Evolutionary conservation across 2,113 vertebrate species (phyloP).

Genomic region (Carassius carassius): DNA sequence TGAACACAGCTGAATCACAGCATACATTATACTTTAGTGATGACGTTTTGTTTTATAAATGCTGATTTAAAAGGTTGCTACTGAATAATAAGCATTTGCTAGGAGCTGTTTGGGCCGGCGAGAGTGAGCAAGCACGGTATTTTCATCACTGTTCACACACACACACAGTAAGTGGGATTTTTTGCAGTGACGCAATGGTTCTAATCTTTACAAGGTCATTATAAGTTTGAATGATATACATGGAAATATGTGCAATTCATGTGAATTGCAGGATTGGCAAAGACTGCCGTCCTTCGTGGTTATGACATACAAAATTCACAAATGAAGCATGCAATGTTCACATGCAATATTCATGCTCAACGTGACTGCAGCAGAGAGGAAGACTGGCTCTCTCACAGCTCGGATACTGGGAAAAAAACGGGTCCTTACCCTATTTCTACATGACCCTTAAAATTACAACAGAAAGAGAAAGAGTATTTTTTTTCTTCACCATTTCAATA

Average conservation of each 20-base stretch:
- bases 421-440: neutral
- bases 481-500: neutral
- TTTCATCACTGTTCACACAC: neutral
- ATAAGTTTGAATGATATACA: neutral
- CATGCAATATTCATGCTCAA: slow-evolving; percentile 37
- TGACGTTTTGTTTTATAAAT: slow-evolving; percentile 45
- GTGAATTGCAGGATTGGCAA: slow-evolving; percentile 12
- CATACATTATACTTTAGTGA: slow-evolving; percentile 22
- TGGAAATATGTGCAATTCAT: slow-evolving; percentile 8
- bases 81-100: slow-evolving; percentile 51
- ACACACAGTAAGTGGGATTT: neutral
- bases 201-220: slow-evolving; percentile 4
- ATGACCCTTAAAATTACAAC: neutral
- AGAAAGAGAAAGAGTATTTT: neutral
- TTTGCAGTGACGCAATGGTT: neutral
- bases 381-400: neutral
- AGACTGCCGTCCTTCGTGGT: neutral
- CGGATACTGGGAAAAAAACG: neutral
- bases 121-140: slow-evolving; percentile 20
- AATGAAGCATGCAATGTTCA: slow-evolving; percentile 20
- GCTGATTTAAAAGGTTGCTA: slow-evolving; percentile 46
- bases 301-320: slow-evolving; percentile 25
- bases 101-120: slow-evolving; percentile 40
- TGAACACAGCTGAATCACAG: neutral
- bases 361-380: slow-evolving; percentile 17